phyloP scores from a whole-genome alignment of 2,113 vertebrate species.

The Gasterosteus aculeatus region DNA sequence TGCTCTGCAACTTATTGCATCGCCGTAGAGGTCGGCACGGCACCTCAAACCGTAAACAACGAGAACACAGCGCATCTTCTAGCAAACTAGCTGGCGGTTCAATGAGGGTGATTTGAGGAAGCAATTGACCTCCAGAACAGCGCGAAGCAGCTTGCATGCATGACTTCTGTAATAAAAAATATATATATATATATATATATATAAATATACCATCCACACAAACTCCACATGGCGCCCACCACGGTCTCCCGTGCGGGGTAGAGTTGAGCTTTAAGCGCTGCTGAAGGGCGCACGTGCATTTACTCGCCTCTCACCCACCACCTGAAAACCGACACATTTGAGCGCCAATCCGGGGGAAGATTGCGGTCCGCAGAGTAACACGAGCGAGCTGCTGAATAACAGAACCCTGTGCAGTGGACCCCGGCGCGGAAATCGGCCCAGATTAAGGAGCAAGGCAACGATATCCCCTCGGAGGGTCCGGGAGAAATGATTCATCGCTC shows the following conservation, averaged over 20 bases:
- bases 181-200: too few species aligned
- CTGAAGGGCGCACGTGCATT: constrained; percentile 32
- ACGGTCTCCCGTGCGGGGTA: not conserved
- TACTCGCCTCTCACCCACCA: constrained; percentile 51
- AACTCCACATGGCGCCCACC: too few species aligned
- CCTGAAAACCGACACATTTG: constrained; percentile 59
- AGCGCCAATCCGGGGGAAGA: constrained; percentile 47
- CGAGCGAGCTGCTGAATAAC: constrained; percentile 70
- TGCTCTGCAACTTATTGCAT: constrained; percentile 60
- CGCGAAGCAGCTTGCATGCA: constrained; percentile 25
- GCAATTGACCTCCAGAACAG: constrained; percentile 67
- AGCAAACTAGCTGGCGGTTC: constrained; percentile 46
- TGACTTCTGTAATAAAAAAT: too few species aligned
- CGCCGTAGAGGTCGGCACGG: constrained; percentile 28
- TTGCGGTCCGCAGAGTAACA: constrained; percentile 57
- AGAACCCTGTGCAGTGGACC: constrained; percentile 55
- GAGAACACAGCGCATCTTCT: constrained; percentile 30
- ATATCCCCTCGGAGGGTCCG: constrained; percentile 57
- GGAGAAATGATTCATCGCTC: constrained; percentile 68
- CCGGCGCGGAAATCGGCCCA: constrained; percentile 59
- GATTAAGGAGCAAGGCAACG: constrained; percentile 68
- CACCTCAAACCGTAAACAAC: constrained; percentile 49
- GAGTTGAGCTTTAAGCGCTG: constrained; percentile 34
- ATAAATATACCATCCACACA: too few species aligned
- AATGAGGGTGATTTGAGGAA: constrained; percentile 61